These are phyloP conservation scores for Calyptommatus sinebrachiatus DNA, from an alignment of 2,113 vertebrate genomes.

Conservation along the genomic window DNA sequence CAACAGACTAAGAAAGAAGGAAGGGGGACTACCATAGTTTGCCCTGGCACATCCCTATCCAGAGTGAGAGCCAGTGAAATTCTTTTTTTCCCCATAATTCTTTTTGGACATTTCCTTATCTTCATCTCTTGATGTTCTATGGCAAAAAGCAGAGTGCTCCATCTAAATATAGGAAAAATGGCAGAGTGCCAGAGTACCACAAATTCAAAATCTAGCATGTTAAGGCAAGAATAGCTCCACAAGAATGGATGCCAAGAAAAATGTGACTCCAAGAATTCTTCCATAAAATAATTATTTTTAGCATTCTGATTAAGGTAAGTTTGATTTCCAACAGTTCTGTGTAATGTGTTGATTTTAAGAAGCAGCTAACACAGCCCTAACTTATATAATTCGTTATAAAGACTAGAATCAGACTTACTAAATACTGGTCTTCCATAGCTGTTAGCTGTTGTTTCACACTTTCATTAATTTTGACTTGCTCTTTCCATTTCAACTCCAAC, in stretches of 20 bases:
- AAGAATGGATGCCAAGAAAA: not conserved
- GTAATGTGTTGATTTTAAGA: not conserved
- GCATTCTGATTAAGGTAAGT: not conserved
- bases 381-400: not conserved
- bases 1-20: too few relatives aligned
- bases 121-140: not conserved
- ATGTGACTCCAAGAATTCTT: not conserved
- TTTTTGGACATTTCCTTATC: not conserved
- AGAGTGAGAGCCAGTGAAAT: too few relatives aligned
- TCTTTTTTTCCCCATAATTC: too few relatives aligned
- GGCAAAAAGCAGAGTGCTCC: not conserved
- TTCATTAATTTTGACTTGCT: conserved; percentile 89
- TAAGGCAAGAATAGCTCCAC: not conserved
- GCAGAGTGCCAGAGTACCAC: not conserved
- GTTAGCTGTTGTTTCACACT: conserved; percentile 84
- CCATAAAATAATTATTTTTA: not conserved
- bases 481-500: conserved; percentile 92
- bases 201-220: not conserved
- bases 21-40: too few relatives aligned
- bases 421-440: conserved; percentile 86
- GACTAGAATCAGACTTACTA: conserved; percentile 73
- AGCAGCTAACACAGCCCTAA: not conserved
- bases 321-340: not conserved
- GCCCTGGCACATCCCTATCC: too few relatives aligned
- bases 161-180: not conserved